These are phyloP conservation scores for Laticauda colubrina DNA, from an alignment of 2,113 vertebrate species.

Conservation along the genomic window DNA sequence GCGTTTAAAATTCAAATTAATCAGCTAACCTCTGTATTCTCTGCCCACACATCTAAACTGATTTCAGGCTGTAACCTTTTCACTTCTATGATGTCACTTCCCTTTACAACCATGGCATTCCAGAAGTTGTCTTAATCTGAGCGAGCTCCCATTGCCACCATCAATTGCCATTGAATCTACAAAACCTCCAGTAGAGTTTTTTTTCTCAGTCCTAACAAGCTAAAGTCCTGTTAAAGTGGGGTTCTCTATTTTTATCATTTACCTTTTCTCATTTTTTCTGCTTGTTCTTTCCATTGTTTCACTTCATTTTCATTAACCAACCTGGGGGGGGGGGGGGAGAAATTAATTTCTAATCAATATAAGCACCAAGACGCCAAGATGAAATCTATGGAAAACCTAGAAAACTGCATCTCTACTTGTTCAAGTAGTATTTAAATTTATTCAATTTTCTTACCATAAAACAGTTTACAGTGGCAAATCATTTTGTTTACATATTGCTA, in stretches of 20 bases:
- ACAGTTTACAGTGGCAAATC: not conserved
- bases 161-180: not conserved
- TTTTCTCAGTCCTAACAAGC: not conserved
- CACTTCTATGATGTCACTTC: not conserved
- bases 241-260: conserved; percentile 20
- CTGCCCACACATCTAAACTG: not conserved
- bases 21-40: not conserved
- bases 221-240: not conserved
- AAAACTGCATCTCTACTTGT: not conserved
- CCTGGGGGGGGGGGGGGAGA: conserved; percentile 69
- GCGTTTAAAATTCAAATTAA: not conserved
- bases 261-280: conserved; percentile 99
- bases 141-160: not conserved
- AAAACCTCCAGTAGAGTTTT: not conserved
- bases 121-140: not conserved
- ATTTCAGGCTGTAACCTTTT: not conserved
- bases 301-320: conserved; percentile 99
- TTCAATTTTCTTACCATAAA: not conserved
- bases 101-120: not conserved
- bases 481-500: not conserved
- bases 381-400: not conserved
- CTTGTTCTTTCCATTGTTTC: conserved; percentile 99
- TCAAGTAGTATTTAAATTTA: not conserved
- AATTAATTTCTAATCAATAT: not conserved
- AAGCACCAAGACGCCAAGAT: not conserved